Conservation (phyloP, 2,797 vertebrate species). For the Sebastes variabilis region DNA sequence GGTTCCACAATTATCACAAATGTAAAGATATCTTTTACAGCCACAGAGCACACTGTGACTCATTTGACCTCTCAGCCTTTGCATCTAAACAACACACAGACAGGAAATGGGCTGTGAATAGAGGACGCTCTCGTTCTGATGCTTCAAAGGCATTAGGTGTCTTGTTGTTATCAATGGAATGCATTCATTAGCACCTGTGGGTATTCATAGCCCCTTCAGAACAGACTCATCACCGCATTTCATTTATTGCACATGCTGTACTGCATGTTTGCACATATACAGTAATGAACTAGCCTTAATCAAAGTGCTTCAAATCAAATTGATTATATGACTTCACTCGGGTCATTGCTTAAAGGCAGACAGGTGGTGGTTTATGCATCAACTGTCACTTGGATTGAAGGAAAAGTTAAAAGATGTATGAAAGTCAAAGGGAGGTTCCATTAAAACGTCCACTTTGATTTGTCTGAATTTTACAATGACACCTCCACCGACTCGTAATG, state of each 20-base stretch:
- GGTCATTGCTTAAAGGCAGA: neutral
- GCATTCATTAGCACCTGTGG: neutral
- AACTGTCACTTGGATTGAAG: constrained; percentile 22
- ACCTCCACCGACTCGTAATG: neutral
- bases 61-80: neutral
- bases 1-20: neutral
- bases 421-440: constrained; percentile 26
- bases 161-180: neutral
- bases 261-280: neutral
- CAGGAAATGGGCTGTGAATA: neutral
- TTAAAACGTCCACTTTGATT: constrained; percentile 45
- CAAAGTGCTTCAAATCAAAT: neutral
- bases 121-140: neutral
- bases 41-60: neutral
- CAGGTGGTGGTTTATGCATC: constrained; percentile 1
- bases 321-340: neutral
- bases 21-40: neutral
- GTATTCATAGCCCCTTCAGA: neutral
- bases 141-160: neutral
- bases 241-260: neutral
- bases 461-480: constrained; percentile 12
- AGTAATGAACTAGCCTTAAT: neutral
- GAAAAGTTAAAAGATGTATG: constrained; percentile 24
- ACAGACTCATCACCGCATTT: neutral
- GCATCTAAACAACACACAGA: neutral